Evolutionary conservation across 2,113 vertebrate genomes (phyloP).

Genomic region (Microtus pennsylvanicus): DNA sequence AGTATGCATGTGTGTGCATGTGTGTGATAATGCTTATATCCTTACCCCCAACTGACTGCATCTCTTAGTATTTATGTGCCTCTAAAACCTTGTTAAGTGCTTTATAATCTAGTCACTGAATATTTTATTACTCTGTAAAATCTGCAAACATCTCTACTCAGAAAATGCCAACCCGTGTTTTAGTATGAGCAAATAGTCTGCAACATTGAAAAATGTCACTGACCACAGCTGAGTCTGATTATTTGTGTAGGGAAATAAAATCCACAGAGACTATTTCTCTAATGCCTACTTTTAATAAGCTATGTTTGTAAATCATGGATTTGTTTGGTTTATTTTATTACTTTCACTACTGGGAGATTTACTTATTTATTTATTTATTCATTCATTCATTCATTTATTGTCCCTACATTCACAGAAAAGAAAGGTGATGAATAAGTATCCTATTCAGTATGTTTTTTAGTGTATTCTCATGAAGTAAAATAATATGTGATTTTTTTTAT

Average conservation of each 20-base stretch:
- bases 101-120: constrained; percentile 69
- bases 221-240: background rate
- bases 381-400: background rate
- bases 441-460: background rate
- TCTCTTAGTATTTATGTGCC: constrained; percentile 27
- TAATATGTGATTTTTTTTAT: background rate
- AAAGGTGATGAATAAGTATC: background rate
- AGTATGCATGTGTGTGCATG: accelerated
- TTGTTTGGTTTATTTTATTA: background rate
- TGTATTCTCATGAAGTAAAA: background rate
- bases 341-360: background rate
- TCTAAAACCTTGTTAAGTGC: constrained; percentile 70
- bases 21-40: no score
- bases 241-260: constrained; percentile 13
- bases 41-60: background rate
- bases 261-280: background rate
- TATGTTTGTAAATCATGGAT: background rate
- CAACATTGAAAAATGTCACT: constrained; percentile 59
- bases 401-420: background rate
- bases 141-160: constrained; percentile 58
- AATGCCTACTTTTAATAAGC: constrained; percentile 23
- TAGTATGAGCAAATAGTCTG: background rate
- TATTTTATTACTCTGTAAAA: constrained; percentile 74
- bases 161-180: constrained; percentile 13
- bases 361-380: constrained; percentile 3